Evolutionary conservation across 2,888 invertebrate genomes (phyloP), one percentile per base, ranked within the genome.

Genomic region (Spialia ferax): DNA sequence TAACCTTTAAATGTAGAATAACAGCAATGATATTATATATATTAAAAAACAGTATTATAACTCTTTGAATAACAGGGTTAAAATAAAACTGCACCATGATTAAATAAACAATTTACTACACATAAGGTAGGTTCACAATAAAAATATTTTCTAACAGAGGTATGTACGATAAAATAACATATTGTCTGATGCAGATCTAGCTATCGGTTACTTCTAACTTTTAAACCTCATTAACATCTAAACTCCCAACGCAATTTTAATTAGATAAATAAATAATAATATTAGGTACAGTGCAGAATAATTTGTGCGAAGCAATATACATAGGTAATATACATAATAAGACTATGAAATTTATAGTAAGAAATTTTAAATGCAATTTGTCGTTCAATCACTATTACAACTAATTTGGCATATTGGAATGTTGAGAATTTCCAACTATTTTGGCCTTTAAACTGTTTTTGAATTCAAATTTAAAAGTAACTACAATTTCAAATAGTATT

Each of bases 51-150:
- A 29, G 29, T 29, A 7, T 29, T 3, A 2, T 29, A 7, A 7
- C 5, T 1, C 1, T 29, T 18, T 2, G 18, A 45, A 8, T 8
- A 45, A 18, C 11, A 69, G 62, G 66, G 66, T 67, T 61, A 38
- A 77, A 87, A 78, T 78, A 79, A 91, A 91, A 87, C 84, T 76
- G 78, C 77, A 69, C 75, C 77, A 76, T 86, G 89, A 91, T 93
- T 92, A 93, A 93, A 93, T 93, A 93, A 93, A 93, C 93, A 93
- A 91, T 93, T 93, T 93, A 93, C 93, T 93, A 93, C 93, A 92
- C 91, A 85, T 90, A 88, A 89, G 91, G 93, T 93, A 93, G 93
- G 92, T 91, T 91, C 87, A 93, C 91, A 91, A 91, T 93, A 91
- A 93, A 91, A 92, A 90, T 91, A 90, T 88, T 85, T 77, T 82